A percentile compares a stretch with the other conserved stretches of the same genome.
phyloP scores from a whole-genome alignment of 2,888 invertebrate species.

The Achlya flavicornis region DNA sequence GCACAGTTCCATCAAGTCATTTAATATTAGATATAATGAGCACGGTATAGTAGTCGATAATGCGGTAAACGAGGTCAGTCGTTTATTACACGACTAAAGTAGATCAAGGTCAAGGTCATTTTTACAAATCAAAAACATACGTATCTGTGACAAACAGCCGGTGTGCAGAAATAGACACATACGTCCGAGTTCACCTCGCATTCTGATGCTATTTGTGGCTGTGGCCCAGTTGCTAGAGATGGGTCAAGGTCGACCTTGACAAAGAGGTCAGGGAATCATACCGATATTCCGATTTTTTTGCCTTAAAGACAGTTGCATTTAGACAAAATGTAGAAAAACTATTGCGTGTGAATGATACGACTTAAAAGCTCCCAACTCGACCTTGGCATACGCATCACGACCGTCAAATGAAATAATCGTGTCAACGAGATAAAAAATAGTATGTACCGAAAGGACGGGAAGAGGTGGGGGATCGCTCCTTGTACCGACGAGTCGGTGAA shows the following conservation, averaged over 20 bases:
- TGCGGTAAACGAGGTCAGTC: slow-evolving; percentile 80
- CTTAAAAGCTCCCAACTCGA: slow-evolving; percentile 34
- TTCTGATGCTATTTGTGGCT: slow-evolving; percentile 72
- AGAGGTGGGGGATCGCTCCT: slow-evolving; percentile 82
- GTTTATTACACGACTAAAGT: slow-evolving; percentile 78
- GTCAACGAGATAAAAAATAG: slow-evolving; percentile 70
- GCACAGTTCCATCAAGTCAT: slow-evolving; percentile 33
- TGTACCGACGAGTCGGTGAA: slow-evolving; percentile 80
- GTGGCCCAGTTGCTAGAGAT: slow-evolving; percentile 69
- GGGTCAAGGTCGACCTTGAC: slow-evolving; percentile 76
- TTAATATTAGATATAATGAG: slow-evolving; percentile 71
- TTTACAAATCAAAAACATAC: slow-evolving; percentile 80
- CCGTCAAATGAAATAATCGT: slow-evolving; percentile 72
- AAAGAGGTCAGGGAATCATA: slow-evolving; percentile 55
- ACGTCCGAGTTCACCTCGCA: slow-evolving; percentile 70
- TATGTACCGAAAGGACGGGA: slow-evolving; percentile 76
- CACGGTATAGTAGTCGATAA: slow-evolving; percentile 73
- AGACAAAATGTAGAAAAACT: background rate
- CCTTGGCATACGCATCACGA: slow-evolving; percentile 65
- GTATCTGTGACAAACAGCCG: slow-evolving; percentile 69
- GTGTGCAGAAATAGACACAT: slow-evolving; percentile 70
- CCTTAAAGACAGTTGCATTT: background rate
- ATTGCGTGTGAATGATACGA: background rate
- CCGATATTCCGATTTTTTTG: slow-evolving; percentile 23
- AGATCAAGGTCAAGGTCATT: slow-evolving; percentile 84